Base-by-base conservation (phyloP, 1,140 invertebrate species). In the Conus betulinus region DNA sequence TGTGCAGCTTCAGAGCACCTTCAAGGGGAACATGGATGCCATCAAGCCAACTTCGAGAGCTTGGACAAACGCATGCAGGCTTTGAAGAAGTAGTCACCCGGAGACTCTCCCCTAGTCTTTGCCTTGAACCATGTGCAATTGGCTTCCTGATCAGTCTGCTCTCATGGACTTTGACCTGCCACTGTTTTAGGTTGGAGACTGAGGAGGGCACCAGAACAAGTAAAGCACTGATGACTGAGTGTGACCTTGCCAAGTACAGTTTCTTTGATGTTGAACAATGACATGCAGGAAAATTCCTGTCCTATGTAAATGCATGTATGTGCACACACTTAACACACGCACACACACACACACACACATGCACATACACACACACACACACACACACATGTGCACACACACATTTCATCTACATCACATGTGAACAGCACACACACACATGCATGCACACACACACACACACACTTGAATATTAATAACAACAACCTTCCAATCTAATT, bases 31-130 rank as follows among this genome's bases (percentile, higher is more conserved):
- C 88, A 91, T 91, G 82, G 87, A 91, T 25, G 87, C 88, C 10
- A 93, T 94, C 53, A 93, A 94, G 85, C 96, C 88, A 98, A 98
- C 91, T 96, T 98, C 89, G 96, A 96, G 79, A 97, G 97, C 90
- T 94, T 98, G 51, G 97, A 98, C 89, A 96, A 97, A 53, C 96
- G 97, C 93, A 96, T 98, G 88, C 96, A 96, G 60, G 96, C 96
- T 84, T 91, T 97, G 84, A 93, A 93, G 87, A 94, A 95, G 51
- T 87, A 87, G 71, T 23, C 7, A 52, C 85, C n/a, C 5, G 85
- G 7, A 25, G 25, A 71, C 51, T 79, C 27, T 82, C 15, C 27
- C 39, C 10, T 51, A 15, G 25, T 20, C 23, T n/a, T 20, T 71
- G 67, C 67, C 67, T 71, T 71, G 67, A 71, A 71, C 67, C 11